Evolutionary conservation across 2,888 invertebrate genomes (phyloP).

Genomic region (Tromatobia lineatoria): DNA sequence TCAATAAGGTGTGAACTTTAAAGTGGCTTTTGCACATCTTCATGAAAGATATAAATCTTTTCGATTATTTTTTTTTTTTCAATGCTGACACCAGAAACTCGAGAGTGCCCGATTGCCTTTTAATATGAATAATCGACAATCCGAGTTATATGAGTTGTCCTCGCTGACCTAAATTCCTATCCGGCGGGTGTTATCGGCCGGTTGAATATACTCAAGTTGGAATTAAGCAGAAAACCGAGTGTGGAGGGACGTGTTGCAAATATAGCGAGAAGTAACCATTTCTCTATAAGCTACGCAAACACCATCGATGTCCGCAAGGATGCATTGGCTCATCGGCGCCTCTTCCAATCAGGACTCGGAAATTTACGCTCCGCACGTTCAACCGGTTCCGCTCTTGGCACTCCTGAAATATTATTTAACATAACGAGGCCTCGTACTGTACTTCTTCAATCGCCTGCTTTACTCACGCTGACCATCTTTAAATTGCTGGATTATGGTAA

Average conservation of each 20-base stretch:
- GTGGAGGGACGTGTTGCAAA: neutral
- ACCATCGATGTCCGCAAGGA: neutral
- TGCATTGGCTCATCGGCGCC: neutral
- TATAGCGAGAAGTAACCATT: neutral
- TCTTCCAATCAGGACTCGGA: neutral
- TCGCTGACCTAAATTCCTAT: neutral
- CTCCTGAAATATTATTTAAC: slow-evolving; percentile 6
- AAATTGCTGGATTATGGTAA: neutral
- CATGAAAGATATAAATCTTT: neutral
- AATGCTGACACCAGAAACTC: neutral
- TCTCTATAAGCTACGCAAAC: neutral
- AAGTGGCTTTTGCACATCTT: neutral
- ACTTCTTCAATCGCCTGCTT: neutral
- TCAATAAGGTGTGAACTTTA: neutral
- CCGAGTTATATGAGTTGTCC: neutral
- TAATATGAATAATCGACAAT: neutral
- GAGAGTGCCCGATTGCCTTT: neutral
- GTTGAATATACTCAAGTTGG: neutral
- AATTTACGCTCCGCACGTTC: neutral
- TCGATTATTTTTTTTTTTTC: neutral
- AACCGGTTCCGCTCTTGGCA: slow-evolving; percentile 1
- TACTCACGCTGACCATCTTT: neutral
- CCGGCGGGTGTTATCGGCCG: neutral
- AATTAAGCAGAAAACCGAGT: neutral
- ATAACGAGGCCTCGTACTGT: neutral